Evolutionary conservation across 2,113 vertebrate genomes (phyloP).

Genomic region (Neolamprologus toae): DNA sequence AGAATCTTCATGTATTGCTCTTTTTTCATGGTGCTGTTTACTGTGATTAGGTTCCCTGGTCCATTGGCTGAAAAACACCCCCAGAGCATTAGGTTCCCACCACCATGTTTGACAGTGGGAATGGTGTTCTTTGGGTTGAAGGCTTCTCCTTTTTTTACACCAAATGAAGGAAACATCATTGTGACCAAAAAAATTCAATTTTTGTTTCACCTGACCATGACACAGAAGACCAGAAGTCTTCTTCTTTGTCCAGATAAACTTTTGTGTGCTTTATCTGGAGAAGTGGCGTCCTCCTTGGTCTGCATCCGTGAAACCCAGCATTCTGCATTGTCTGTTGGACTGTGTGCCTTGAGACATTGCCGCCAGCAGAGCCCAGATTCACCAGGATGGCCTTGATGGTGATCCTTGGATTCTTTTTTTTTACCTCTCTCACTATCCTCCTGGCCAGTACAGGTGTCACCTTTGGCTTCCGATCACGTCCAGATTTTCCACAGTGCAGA

Average conservation of each 20-base stretch:
- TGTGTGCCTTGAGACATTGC: not conserved
- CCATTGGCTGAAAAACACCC: not conserved
- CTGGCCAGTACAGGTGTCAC: rapidly evolving
- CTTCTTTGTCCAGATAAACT: too few species aligned
- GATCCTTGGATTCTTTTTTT: not conserved
- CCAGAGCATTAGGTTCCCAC: not conserved
- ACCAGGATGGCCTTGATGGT: not conserved
- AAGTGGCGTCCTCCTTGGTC: not conserved
- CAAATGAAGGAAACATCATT: too few species aligned
- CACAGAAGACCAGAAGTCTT: too few species aligned
- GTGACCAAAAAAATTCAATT: too few species aligned
- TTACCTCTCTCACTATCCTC: not conserved
- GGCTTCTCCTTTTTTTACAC: too few species aligned
- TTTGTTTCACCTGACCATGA: too few species aligned
- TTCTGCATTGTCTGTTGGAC: rapidly evolving
- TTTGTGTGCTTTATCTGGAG: not conserved
- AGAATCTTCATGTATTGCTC: not conserved
- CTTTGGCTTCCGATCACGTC: rapidly evolving
- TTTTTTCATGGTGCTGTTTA: not conserved
- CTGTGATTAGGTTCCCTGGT: not conserved
- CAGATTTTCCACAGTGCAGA: not conserved
- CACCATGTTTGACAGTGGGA: not conserved
- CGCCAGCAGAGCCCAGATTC: rapidly evolving
- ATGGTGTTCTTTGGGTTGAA: rapidly evolving
- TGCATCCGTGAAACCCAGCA: rapidly evolving